Percentiles rank a stretch among this genome's conserved stretches.
These are phyloP conservation scores for Brachymystax lenok DNA, from an alignment of 2,797 vertebrate species.

Conservation along the genomic window DNA sequence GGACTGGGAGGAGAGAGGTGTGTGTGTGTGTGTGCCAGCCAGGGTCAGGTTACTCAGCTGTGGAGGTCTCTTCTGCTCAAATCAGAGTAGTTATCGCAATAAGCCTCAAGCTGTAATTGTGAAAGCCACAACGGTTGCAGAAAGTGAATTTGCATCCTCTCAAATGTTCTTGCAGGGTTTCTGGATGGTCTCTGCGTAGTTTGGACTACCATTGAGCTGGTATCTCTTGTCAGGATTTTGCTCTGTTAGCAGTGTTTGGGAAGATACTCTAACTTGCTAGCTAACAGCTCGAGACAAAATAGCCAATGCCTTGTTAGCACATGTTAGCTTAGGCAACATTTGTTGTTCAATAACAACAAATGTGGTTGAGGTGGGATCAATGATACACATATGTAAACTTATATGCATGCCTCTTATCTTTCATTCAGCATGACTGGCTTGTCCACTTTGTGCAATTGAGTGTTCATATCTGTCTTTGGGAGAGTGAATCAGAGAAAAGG, in stretches of 20 bases:
- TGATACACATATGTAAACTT: not conserved
- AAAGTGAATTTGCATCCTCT: not conserved
- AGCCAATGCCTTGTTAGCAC: not conserved
- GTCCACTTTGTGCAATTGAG: conserved; percentile 19
- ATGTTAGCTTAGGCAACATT: not conserved
- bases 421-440: conserved; percentile 16
- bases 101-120: not conserved
- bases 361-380: not conserved
- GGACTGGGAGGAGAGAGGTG: not conserved
- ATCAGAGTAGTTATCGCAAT: not conserved
- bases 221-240: not conserved
- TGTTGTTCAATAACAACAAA: not conserved
- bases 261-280: not conserved
- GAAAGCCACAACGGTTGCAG: not conserved
- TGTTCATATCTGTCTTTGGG: conserved; percentile 17
- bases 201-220: not conserved
- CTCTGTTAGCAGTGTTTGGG: not conserved
- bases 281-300: not conserved
- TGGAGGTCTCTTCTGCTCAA: not conserved
- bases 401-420: not conserved
- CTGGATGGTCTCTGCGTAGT: not conserved
- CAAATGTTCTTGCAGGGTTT: not conserved
- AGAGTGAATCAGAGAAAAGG: conserved; percentile 26
- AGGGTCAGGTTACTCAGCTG: not conserved
- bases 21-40: not conserved